These are phyloP conservation scores for Sebastes minor DNA, from an alignment of 2,797 vertebrate species.

Conservation along the genomic window DNA sequence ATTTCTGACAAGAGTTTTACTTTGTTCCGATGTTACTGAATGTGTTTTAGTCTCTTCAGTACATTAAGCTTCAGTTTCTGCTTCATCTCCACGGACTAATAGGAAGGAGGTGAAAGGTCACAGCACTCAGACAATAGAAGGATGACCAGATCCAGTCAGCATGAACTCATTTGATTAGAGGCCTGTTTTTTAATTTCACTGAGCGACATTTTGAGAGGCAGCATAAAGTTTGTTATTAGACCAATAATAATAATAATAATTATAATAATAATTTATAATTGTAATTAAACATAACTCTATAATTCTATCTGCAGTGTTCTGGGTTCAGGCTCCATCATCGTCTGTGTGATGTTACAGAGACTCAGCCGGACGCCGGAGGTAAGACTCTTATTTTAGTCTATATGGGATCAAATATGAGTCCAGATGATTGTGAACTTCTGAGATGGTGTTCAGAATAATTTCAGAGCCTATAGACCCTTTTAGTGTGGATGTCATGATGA, in stretches of 20 bases:
- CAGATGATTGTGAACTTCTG: too few species aligned
- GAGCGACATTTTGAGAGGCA: too few species aligned
- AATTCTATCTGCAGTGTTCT: conserved; percentile 57
- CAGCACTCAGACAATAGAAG: neutral
- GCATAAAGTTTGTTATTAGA: too few species aligned
- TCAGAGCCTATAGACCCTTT: too few species aligned
- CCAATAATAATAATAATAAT: neutral
- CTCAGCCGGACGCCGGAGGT: conserved; percentile 72
- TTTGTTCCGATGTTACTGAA: neutral
- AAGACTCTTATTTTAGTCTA: neutral
- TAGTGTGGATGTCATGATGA: too few species aligned
- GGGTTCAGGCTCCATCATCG: conserved; percentile 77
- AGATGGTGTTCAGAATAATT: too few species aligned
- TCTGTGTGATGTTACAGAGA: conserved; percentile 57
- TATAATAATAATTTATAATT: neutral
- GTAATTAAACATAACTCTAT: too few species aligned
- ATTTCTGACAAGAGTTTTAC: too few species aligned
- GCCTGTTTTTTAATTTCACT: neutral
- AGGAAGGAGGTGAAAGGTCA: conserved; percentile 17
- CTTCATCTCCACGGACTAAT: neutral
- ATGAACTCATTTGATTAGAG: neutral
- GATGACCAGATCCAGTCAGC: neutral
- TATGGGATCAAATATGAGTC: neutral
- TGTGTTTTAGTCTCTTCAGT: neutral
- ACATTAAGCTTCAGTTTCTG: neutral